Percentiles rank a stretch among this genome's conserved stretches.
Evolutionary conservation across 2,888 invertebrate species (phyloP).

Genomic region (Hirtodrosophila alboralis): DNA sequence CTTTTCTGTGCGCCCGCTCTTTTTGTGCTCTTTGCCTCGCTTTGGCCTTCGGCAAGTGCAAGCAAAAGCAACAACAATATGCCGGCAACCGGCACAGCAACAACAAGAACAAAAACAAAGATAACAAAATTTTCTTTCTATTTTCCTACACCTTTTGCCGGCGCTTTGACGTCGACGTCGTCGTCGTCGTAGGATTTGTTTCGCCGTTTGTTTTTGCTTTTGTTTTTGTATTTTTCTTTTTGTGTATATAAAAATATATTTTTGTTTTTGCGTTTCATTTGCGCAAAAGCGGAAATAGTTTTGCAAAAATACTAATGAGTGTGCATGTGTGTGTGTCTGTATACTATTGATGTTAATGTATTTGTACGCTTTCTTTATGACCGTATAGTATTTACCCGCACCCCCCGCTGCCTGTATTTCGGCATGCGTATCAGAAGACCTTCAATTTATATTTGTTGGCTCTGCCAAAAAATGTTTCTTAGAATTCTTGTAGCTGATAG

Average conservation of each 20-base stretch:
- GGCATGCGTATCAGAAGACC: constrained; percentile 55
- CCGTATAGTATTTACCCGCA: background rate
- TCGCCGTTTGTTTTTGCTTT: constrained; percentile 17
- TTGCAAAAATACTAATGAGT: constrained; percentile 40
- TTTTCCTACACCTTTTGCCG: constrained; percentile 49
- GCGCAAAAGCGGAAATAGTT: constrained; percentile 76
- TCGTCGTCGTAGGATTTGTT: constrained; percentile 15
- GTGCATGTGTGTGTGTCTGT: constrained; percentile 5
- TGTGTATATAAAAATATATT: constrained; percentile 15
- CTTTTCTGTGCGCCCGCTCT: no score
- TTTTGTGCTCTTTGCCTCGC: constrained; percentile 1
- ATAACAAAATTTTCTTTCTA: constrained; percentile 26
- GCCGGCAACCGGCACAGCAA: constrained; percentile 58
- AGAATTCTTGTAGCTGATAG: constrained; percentile 25
- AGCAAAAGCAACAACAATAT: constrained; percentile 38
- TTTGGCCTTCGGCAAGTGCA: constrained; percentile 50
- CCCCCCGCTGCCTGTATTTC: background rate
- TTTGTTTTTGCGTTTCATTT: constrained; percentile 35
- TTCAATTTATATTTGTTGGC: constrained; percentile 38
- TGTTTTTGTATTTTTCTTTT: constrained; percentile 10
- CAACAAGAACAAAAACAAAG: constrained; percentile 23
- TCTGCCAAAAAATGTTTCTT: constrained; percentile 44
- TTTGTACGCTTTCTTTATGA: constrained; percentile 16
- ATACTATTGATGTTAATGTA: background rate
- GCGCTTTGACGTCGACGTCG: constrained; percentile 37